Evolutionary conservation across 2,113 vertebrate genomes (phyloP), one percentile per base, ranked within the genome.

Genomic region (Proterorhinus semilunaris): DNA sequence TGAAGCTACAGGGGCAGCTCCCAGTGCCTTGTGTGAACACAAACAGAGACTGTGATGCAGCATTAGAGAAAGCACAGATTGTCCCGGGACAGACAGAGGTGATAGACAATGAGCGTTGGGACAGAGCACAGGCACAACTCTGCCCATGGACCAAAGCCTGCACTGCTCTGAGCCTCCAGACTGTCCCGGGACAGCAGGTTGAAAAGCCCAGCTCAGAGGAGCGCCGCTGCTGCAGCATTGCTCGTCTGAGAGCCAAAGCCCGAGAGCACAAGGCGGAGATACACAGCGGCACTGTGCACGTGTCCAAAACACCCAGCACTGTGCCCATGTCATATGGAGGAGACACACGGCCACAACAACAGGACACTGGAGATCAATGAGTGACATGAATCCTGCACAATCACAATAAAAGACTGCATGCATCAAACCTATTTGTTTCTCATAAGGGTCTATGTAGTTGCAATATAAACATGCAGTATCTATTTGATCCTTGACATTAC

Each of bases 191-290:
- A 46, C 36, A 83, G 66, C 62, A 66, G 57, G 55, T 11, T 44
- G 78, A 79, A 76, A 72, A 74, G 62, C 72, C 68, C 54, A 89
- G 86, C 65, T 76, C 91, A 11, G 90, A 93, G 50, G 87, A 90
- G 66, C 84, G 92, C 8, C 92, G 92, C 16, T 93, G 83, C 62
- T 91, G 88, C 79, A 93, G 94, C 84, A 95, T 94, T 21, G 92
- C 93, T 62, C 88, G 87, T 49, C 88, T 95, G 47, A 81, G 93
- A 62, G 93, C 93, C 62, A 94, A 94, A 88, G 93, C 93, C 77
- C 84, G 90, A 75, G 91, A 93, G 81, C 92, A 94, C 13, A 82
- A 91, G 70, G 93, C 94, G 0, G 93, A 89, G 87, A 92, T 94
- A 75, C 87, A 93, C 62, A 72, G 27, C 27, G 27, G 85, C 79